Conservation (phyloP, 2,113 vertebrate species). For the Chrysochloris asiatica region DNA sequence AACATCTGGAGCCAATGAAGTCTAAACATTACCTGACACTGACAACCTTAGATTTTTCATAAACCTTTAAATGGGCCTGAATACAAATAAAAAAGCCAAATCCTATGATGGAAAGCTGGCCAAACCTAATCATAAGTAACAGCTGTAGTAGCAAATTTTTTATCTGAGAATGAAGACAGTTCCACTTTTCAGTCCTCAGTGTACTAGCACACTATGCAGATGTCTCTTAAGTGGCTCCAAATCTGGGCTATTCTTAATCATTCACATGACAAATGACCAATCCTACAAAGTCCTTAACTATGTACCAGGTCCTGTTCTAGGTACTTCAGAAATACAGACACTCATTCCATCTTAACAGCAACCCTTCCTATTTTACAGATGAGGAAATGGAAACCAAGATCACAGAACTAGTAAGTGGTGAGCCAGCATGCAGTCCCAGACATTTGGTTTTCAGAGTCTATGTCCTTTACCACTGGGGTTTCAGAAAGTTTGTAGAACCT, state of each 20-base stretch:
- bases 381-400: neutral
- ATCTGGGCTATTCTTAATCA: neutral
- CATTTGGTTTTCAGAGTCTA: neutral
- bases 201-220: neutral
- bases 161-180: neutral
- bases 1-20: neutral
- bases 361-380: neutral
- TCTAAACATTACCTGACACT: neutral
- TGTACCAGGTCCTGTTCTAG: neutral
- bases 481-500: too few species aligned
- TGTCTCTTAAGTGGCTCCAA: neutral
- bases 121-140: neutral
- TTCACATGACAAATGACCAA: neutral
- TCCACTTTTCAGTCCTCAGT: neutral
- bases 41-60: neutral
- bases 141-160: neutral
- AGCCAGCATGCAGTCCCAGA: neutral
- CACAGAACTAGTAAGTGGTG: neutral
- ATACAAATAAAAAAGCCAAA: slow-evolving; percentile 9
- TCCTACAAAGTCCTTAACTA: neutral
- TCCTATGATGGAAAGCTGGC: neutral
- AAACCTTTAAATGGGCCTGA: neutral
- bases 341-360: neutral
- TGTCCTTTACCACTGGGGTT: neutral
- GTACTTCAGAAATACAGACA: neutral